Conservation (phyloP, 2,113 vertebrate species). For the Psilopogon haemacephalus region DNA sequence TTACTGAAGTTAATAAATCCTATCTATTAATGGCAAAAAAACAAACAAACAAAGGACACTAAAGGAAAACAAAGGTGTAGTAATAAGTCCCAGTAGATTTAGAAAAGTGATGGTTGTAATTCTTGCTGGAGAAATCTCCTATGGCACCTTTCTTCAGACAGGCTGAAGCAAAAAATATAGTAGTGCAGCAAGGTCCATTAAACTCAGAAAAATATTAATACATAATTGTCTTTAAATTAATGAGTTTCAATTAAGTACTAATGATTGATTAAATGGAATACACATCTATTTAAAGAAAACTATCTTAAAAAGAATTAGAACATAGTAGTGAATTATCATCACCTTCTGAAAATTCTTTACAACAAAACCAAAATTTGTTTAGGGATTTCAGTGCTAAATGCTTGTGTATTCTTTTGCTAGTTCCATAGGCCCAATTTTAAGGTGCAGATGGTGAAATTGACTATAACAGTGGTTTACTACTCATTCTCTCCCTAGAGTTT, state of each 20-base stretch:
- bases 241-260: neutral
- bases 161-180: neutral
- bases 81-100: neutral
- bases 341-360: neutral
- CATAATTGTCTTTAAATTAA: neutral
- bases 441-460: constrained; percentile 61
- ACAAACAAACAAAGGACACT: too few species aligned
- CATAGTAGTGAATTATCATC: neutral
- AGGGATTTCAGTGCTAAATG: neutral
- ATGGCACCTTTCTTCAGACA: neutral
- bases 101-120: neutral
- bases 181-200: neutral
- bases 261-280: neutral
- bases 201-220: neutral
- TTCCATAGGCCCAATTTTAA: constrained; percentile 48
- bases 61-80: neutral
- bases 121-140: neutral
- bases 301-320: neutral
- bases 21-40: neutral
- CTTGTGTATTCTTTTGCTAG: constrained; percentile 2
- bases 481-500: constrained; percentile 61
- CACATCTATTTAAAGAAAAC: neutral
- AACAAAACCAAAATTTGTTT: neutral
- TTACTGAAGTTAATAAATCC: neutral
- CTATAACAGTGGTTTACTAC: constrained; percentile 54